Evolutionary conservation across 1,140 invertebrate genomes (phyloP).

Genomic region (Drosophila ambigua): DNA sequence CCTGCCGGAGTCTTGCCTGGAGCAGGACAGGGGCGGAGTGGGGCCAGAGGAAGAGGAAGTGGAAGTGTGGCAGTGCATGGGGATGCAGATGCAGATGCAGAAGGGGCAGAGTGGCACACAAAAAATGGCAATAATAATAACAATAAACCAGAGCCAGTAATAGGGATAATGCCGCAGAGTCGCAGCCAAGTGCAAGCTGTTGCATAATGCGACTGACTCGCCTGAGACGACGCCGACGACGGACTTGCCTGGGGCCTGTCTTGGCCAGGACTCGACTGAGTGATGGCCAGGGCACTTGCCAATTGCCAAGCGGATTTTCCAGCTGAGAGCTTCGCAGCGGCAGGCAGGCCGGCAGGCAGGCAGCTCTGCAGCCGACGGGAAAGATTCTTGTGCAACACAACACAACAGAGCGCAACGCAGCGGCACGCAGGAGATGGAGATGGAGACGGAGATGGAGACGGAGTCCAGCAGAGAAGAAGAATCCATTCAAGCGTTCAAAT

Average conservation of each 20-base stretch:
- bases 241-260: neutral
- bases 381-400: constrained; percentile 16
- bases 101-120: constrained; percentile 18
- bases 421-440: no score
- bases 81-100: neutral
- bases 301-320: constrained; percentile 70
- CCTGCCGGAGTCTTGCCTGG: no score
- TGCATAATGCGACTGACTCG: constrained; percentile 52
- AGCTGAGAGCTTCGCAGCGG: constrained; percentile 25
- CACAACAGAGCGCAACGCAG: neutral
- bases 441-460: no score
- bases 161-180: constrained; percentile 9
- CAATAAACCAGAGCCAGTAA: constrained; percentile 32
- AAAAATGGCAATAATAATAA: constrained; percentile 56
- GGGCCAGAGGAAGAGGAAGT: no score
- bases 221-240: neutral
- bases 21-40: no score
- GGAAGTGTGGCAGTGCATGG: no score
- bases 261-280: constrained; percentile 6
- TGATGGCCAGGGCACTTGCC: constrained; percentile 21
- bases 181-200: constrained; percentile 36
- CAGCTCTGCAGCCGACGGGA: constrained; percentile 19
- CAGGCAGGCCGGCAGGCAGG: constrained; percentile 1
- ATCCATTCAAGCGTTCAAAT: constrained; percentile 39
- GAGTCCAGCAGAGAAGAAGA: no score